Evolutionary conservation across 2,888 invertebrate genomes (phyloP), one percentile per base, ranked within the genome.

Genomic region (Ptychoptera contaminata): DNA sequence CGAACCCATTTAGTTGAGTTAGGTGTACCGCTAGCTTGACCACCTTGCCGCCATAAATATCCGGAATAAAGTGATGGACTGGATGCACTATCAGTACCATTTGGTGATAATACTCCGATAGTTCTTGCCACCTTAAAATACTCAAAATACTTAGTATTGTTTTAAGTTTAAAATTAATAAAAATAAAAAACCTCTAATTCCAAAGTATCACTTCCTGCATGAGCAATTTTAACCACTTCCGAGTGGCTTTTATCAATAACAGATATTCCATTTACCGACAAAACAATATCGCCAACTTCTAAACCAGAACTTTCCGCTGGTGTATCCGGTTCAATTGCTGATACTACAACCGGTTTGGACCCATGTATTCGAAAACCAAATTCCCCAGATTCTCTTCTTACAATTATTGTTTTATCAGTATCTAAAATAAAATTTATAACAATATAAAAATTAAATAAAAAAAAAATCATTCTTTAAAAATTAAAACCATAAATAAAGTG

Each of bases 361-460:
- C 93, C 93, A 56, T 93, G 90, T 58, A 96, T 92, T 48, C 94
- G 78, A 64, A 96, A 92, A 11, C 93, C 93, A 61, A 92, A 94
- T 60, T 92, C 93, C 34, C 87, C 87, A 16, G 82, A 79, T 54
- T 84, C 82, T 43, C 86, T 77, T 51, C 79, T 77, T 5, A 91
- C 84, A 44, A 82, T 73, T 31, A 92, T 83, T 14, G 81, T 81
- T 65, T 91, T 90, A 68, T 91, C 90, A 57, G 85, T 82, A 64
- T 87, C 91, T 91, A 67, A 6, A 49, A 50, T 37, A 37, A 29
- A 11, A 14, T 31, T 15, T 30, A 35, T 15, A 37, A 12, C 32
- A 4, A 42, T 16, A 7, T 6, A 12, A 9, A 41, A 37, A 9
- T 37, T 37, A 14, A 9, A 5, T 37, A n/a, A n/a, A n/a, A n/a